These are phyloP conservation scores for Sylvicola cinctus DNA, from an alignment of 2,888 invertebrate genomes.

Conservation along the genomic window DNA sequence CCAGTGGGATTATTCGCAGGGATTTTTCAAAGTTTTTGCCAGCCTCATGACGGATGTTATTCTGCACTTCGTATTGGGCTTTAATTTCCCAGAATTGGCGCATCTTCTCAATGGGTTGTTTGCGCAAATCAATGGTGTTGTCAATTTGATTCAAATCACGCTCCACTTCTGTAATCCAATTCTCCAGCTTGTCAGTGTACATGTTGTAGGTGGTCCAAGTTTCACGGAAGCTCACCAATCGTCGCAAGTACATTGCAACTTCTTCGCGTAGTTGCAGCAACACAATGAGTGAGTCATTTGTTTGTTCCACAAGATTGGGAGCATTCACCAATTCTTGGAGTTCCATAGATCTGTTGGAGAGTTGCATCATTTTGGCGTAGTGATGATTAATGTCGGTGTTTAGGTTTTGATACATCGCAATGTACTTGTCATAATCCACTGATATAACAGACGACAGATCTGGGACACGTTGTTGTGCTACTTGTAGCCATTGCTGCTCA, in stretches of 20 bases:
- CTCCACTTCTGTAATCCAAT: slow-evolving; percentile 56
- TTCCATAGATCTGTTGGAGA: slow-evolving; percentile 49
- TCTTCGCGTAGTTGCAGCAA: slow-evolving; percentile 54
- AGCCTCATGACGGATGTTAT: slow-evolving; percentile 52
- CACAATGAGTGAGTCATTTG: slow-evolving; percentile 48
- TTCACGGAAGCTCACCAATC: slow-evolving; percentile 53
- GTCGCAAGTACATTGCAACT: slow-evolving; percentile 48
- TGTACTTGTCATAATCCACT: slow-evolving; percentile 66
- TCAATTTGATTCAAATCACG: slow-evolving; percentile 43
- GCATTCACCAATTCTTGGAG: slow-evolving; percentile 55
- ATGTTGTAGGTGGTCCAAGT: slow-evolving; percentile 57
- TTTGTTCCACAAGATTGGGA: slow-evolving; percentile 50
- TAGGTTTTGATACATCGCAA: slow-evolving; percentile 60
- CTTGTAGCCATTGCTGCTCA: slow-evolving; percentile 63
- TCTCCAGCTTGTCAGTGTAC: slow-evolving; percentile 49
- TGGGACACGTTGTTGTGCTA: slow-evolving; percentile 66
- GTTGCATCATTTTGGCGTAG: slow-evolving; percentile 52
- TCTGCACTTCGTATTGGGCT: slow-evolving; percentile 69
- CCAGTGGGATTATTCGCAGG: slow-evolving; percentile 55
- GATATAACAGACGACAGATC: slow-evolving; percentile 62
- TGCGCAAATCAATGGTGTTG: slow-evolving; percentile 35
- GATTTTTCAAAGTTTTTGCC: slow-evolving; percentile 55
- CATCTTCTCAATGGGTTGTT: slow-evolving; percentile 46
- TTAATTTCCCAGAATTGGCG: slow-evolving; percentile 76
- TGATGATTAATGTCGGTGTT: slow-evolving; percentile 62